Base-by-base conservation (phyloP, 1,140 invertebrate genomes). In the Eriocheir sinensis region DNA sequence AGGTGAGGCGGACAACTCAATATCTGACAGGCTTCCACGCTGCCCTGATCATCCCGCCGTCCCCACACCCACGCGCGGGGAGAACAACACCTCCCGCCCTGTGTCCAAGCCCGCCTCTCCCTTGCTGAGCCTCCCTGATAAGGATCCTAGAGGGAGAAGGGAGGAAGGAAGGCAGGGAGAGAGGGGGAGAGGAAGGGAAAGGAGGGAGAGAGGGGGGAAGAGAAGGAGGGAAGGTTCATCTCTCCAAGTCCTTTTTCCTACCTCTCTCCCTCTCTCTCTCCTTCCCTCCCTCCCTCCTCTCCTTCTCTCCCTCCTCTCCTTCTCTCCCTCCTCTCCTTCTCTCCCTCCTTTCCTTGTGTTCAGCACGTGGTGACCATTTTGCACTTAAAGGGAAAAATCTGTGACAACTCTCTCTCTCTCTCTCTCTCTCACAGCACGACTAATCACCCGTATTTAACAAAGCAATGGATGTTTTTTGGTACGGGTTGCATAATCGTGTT, bases 1-100 rank as follows among this genome's bases (percentile, higher is more conserved):
- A 72, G 60, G 60, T 72, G 60, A 72, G 60, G n/a, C 60, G 27
- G 21, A 72, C 60, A 72, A 72, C 60, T 72, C 60, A 72, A 72
- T 72, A 72, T 72, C 60, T 72, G 60, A 21, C 60, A 21, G 60
- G 48, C 12, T n/a, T 72, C 60, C 27, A n/a, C 60, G 0, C 60
- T 72, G 21, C 60, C 27, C 6, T 72, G 27, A 72, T 72, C 60
- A 21, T 72, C 0, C 60, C 60, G 60, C 60, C 60, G n/a, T n/a
- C 8, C 60, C 27, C 60, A 72, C 27, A 72, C 60, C 60, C 60
- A 72, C 17, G 60, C 60, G n/a, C 60, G 21, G 60, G 0, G 21
- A 72, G n/a, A 72, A 72, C 6, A 21, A 72, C 60, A 27, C 60
- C 60, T 72, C 21, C n/a, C 1, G 6, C 60, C 60, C 60, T 1